Evolutionary conservation across 2,888 invertebrate genomes (phyloP).

Genomic region (Athalia circularis): DNA sequence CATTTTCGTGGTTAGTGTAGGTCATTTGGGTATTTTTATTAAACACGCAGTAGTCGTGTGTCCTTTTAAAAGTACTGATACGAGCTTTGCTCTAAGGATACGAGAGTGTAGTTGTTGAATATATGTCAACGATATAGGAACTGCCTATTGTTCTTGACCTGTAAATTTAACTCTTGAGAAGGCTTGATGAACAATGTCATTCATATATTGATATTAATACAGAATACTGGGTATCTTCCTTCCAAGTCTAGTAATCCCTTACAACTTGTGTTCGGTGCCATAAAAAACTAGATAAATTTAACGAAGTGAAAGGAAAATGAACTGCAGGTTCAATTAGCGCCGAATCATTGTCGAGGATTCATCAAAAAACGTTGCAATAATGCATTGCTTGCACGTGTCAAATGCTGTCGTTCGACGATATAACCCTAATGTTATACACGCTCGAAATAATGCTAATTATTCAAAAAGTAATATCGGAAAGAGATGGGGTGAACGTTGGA

Average conservation of each 20-base stretch:
- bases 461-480: slow-evolving; percentile 57
- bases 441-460: slow-evolving; percentile 45
- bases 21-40: too few relatives aligned
- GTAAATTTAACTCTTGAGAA: too few relatives aligned
- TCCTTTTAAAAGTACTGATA: too few relatives aligned
- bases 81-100: too few relatives aligned
- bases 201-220: too few relatives aligned
- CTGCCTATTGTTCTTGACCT: too few relatives aligned
- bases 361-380: slow-evolving; percentile 5
- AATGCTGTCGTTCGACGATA: slow-evolving; percentile 28
- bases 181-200: too few relatives aligned
- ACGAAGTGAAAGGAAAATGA: neutral
- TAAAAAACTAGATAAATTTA: neutral
- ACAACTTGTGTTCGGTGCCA: too few relatives aligned
- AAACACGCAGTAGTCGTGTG: too few relatives aligned
- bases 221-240: neutral
- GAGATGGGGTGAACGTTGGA: slow-evolving; percentile 55
- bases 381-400: slow-evolving; percentile 44
- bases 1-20: too few relatives aligned
- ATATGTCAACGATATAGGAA: too few relatives aligned
- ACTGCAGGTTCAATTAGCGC: neutral
- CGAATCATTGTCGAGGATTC: slow-evolving; percentile 35
- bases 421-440: slow-evolving; percentile 39
- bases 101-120: too few relatives aligned
- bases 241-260: neutral